These are phyloP conservation scores for Salticus scenicus DNA, from an alignment of 2,888 invertebrate genomes.

Conservation along the genomic window DNA sequence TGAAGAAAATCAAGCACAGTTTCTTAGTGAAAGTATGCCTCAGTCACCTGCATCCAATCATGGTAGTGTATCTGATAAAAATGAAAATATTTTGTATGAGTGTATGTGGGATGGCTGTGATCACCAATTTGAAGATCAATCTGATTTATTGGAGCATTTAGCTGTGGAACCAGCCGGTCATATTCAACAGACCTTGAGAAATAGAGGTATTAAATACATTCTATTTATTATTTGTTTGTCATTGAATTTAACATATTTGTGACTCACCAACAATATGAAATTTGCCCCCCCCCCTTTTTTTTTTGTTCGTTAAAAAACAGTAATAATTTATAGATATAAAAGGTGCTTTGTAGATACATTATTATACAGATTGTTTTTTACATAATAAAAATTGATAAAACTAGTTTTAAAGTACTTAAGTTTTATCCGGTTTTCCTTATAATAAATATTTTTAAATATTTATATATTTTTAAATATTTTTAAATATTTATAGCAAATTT, in stretches of 20 bases:
- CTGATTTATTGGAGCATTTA: constrained; percentile 92
- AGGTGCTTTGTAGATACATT: no score
- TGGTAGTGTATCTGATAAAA: constrained; percentile 69
- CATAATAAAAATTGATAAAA: no score
- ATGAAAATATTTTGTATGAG: constrained; percentile 81
- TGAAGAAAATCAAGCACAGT: constrained; percentile 72
- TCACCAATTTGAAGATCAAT: constrained; percentile 91
- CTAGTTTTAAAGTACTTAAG: no score
- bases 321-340: no score
- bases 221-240: not conserved
- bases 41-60: constrained; percentile 76
- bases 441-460: no score
- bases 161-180: constrained; percentile 83
- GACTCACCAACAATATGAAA: not conserved
- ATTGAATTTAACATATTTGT: not conserved
- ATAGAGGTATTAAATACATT: constrained; percentile 76
- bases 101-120: constrained; percentile 95
- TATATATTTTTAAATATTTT: no score
- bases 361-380: no score
- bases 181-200: constrained; percentile 73
- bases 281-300: not conserved
- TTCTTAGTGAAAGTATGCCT: constrained; percentile 73
- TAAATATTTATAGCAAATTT: no score
- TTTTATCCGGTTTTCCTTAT: no score
- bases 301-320: no score